Evolutionary conservation across 2,113 vertebrate genomes (phyloP).

Genomic region (western clawed frog (Xenopus tropicalis)): DNA sequence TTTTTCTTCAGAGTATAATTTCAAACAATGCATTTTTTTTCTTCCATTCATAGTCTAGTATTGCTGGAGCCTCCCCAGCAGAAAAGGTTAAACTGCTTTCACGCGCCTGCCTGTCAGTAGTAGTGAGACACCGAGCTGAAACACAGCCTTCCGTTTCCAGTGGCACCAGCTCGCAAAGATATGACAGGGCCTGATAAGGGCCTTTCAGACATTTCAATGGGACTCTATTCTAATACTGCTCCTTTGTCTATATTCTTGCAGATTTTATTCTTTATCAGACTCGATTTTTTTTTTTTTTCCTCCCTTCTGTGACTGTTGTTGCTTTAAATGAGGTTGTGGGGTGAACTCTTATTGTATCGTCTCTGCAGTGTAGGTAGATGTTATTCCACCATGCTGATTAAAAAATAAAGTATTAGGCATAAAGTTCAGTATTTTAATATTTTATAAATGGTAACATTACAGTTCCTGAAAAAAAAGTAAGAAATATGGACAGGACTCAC

Average conservation of each 20-base stretch:
- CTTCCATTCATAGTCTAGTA: neutral
- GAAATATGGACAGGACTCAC: no score
- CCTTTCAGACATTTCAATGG: constrained; percentile 40
- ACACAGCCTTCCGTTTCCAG: constrained; percentile 27
- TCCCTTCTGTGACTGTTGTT: neutral
- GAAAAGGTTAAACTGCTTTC: neutral
- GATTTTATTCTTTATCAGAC: constrained; percentile 22
- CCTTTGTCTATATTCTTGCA: constrained; percentile 34
- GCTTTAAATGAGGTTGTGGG: neutral
- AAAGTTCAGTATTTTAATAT: no score
- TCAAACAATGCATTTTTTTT: neutral
- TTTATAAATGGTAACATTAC: no score
- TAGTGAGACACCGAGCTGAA: constrained; percentile 44
- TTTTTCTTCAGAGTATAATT: no score
- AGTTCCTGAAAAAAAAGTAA: no score
- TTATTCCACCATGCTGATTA: no score
- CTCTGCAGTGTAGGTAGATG: neutral
- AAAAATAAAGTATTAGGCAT: no score
- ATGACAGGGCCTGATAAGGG: constrained; percentile 39
- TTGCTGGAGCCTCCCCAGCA: neutral
- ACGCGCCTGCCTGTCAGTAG: constrained; percentile 52
- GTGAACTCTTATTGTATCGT: neutral
- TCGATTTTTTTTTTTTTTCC: constrained; percentile 3
- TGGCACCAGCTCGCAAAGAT: constrained; percentile 35
- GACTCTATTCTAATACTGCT: constrained; percentile 33